These are phyloP conservation scores for Camponotus pennsylvanicus DNA, from an alignment of 1,140 invertebrate species.

Conservation along the genomic window DNA sequence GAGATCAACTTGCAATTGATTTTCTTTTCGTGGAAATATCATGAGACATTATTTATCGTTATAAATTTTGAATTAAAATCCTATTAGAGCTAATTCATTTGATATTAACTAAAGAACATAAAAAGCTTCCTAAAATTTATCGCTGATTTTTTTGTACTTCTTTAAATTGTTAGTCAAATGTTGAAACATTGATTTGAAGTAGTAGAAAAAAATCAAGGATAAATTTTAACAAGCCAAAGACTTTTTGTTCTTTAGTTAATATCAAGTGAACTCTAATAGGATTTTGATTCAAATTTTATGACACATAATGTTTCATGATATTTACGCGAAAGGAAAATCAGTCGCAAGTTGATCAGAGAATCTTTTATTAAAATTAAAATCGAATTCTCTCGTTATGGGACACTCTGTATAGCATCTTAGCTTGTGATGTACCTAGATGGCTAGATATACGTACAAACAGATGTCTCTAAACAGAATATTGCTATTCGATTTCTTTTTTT, in stretches of 20 bases:
- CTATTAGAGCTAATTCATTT: background rate
- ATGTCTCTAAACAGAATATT: constrained; percentile 19
- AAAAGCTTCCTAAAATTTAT: background rate
- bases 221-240: background rate
- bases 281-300: background rate
- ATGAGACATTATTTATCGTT: background rate
- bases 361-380: constrained; percentile 3
- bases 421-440: background rate
- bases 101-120: background rate
- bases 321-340: background rate
- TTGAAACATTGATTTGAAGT: background rate
- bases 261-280: background rate
- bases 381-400: background rate
- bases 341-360: background rate
- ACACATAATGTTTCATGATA: background rate
- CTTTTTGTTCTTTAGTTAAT: background rate
- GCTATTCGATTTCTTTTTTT: constrained; percentile 7
- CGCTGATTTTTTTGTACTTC: background rate
- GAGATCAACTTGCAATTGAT: background rate
- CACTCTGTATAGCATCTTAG: background rate
- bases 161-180: background rate
- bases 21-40: background rate
- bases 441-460: background rate
- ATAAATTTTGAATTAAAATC: background rate
- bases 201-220: background rate